phyloP scores from a whole-genome alignment of 2,113 vertebrate species.

The Ranitomeya imitator region DNA sequence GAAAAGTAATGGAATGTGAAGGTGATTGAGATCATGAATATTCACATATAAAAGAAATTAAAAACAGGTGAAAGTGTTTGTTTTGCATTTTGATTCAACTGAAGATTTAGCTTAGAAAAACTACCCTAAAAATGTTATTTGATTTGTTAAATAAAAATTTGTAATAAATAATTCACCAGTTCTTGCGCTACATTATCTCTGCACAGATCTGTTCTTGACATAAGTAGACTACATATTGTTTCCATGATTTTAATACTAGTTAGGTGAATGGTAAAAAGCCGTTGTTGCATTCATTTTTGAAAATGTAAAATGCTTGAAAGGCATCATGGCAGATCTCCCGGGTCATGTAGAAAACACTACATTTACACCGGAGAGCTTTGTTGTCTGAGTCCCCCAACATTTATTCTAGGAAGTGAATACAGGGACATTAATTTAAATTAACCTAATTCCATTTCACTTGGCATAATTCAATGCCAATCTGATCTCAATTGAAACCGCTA shows the following conservation, averaged over 20 bases:
- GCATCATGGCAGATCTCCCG: constrained; percentile 48
- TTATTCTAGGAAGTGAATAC: constrained; percentile 71
- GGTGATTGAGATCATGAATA: not conserved
- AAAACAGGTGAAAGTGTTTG: not conserved
- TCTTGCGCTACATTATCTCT: not conserved
- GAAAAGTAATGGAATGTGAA: not conserved
- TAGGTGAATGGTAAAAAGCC: not conserved
- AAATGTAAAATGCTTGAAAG: not conserved
- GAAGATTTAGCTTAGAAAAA: not conserved
- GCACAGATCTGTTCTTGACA: not conserved
- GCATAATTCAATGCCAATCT: not conserved
- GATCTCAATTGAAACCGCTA: constrained; percentile 42
- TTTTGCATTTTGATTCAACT: not conserved
- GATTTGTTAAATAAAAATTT: too few relatives aligned
- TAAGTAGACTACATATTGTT: not conserved
- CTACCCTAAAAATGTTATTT: too few relatives aligned
- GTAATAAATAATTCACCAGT: not conserved
- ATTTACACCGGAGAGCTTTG: not conserved
- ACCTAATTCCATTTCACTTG: not conserved
- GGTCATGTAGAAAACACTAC: constrained; percentile 45
- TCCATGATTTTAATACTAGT: not conserved
- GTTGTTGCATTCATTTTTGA: not conserved
- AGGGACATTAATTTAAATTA: constrained; percentile 63
- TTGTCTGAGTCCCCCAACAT: constrained; percentile 26
- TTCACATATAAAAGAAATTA: not conserved